Evolutionary conservation across 2,888 invertebrate species (phyloP).

Genomic region (Periphyllus acericola): DNA sequence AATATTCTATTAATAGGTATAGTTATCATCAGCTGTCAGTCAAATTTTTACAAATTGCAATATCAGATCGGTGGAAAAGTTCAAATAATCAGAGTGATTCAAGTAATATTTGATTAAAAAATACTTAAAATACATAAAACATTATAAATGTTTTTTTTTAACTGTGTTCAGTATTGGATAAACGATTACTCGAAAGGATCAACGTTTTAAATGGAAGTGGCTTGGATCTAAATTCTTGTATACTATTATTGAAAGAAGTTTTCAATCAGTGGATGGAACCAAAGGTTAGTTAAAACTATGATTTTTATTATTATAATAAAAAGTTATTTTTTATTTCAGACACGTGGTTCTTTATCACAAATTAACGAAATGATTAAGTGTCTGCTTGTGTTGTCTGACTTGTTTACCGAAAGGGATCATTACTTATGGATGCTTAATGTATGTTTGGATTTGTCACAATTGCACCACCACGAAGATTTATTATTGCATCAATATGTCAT

Average conservation of each 20-base stretch:
- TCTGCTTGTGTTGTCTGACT: conserved; percentile 79
- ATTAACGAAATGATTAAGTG: conserved; percentile 73
- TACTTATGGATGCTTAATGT: conserved; percentile 83
- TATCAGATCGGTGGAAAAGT: conserved; percentile 48
- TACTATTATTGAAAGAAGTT: conserved; percentile 90
- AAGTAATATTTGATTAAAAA: conserved; percentile 35
- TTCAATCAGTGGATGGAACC: conserved; percentile 79
- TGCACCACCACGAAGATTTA: conserved; percentile 80
- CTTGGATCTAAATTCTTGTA: conserved; percentile 90
- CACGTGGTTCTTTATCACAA: conserved; percentile 67
- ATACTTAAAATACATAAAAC: not conserved
- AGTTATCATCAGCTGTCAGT: conserved; percentile 74
- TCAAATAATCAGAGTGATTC: conserved; percentile 27
- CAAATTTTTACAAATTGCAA: conserved; percentile 73
- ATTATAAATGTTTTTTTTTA: not conserved
- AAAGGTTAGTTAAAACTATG: conserved; percentile 68
- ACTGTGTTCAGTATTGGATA: conserved; percentile 5
- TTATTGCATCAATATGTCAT: conserved; percentile 78
- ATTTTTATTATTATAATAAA: not conserved
- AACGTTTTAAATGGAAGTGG: conserved; percentile 72
- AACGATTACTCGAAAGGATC: conserved; percentile 64
- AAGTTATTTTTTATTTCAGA: conserved; percentile 32
- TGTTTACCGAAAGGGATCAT: conserved; percentile 80
- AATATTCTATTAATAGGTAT: conserved; percentile 67
- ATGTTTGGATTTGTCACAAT: conserved; percentile 74